These are phyloP conservation scores for Rattus rattus DNA, from an alignment of 2,113 vertebrate genomes.

Conservation along the genomic window DNA sequence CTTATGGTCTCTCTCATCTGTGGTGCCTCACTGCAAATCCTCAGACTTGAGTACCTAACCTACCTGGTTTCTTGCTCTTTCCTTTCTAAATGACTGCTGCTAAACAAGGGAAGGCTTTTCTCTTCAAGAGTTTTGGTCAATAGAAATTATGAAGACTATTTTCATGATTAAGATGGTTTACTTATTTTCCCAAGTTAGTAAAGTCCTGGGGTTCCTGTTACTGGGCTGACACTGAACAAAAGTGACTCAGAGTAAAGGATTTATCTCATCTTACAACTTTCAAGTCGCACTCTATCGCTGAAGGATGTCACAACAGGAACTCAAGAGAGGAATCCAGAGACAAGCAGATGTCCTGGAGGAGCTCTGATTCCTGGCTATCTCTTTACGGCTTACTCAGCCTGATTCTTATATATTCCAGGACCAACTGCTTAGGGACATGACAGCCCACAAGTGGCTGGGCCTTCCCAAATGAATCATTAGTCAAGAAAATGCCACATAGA, in stretches of 20 bases:
- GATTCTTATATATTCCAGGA: background rate
- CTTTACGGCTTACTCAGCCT: background rate
- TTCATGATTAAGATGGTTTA: background rate
- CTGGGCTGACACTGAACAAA: background rate
- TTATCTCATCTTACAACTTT: background rate
- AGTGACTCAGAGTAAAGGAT: background rate
- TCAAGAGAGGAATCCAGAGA: no score
- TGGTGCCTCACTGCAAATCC: background rate
- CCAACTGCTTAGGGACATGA: background rate
- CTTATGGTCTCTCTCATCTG: background rate
- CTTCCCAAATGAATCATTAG: background rate
- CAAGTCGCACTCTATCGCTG: no score
- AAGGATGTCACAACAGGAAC: background rate
- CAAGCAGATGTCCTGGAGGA: background rate
- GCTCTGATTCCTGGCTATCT: background rate
- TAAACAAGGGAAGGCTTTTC: background rate
- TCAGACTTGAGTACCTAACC: background rate
- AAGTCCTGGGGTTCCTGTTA: background rate
- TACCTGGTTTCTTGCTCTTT: background rate
- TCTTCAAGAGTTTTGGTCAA: background rate
- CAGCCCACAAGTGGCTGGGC: background rate
- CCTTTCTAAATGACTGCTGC: background rate
- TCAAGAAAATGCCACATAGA: background rate
- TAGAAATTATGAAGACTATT: background rate
- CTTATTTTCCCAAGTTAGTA: background rate